These are phyloP conservation scores for Trididemnum nubilum DNA, from an alignment of 23 tunicate species.

Conservation along the genomic window DNA sequence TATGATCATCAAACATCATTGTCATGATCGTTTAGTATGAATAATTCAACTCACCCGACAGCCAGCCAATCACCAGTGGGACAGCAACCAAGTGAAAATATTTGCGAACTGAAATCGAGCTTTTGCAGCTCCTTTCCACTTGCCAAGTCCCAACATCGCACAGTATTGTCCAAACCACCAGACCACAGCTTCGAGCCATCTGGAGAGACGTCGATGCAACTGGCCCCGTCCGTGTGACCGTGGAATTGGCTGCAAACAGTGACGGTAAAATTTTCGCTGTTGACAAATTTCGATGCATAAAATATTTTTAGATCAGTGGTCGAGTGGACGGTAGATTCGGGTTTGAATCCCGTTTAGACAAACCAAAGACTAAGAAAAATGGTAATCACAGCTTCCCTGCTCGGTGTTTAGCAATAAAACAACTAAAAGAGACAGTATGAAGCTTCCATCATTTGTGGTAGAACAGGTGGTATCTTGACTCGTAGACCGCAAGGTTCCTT, in stretches of 20 bases:
- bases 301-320: too few species aligned
- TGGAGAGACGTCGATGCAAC: conserved; percentile 93
- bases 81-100: conserved; percentile 94
- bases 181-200: conserved; percentile 96
- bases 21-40: neutral
- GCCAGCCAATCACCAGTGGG: conserved; percentile 98
- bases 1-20: neutral
- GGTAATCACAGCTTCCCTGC: too few species aligned
- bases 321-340: too few species aligned
- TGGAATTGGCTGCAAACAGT: conserved; percentile 83
- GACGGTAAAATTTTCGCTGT: too few species aligned
- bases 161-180: conserved; percentile 98
- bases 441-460: too few species aligned
- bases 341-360: too few species aligned
- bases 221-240: conserved; percentile 99
- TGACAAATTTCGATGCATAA: too few species aligned
- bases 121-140: conserved; percentile 76
- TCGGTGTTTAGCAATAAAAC: too few species aligned
- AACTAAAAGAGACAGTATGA: too few species aligned
- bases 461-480: too few species aligned
- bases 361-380: too few species aligned
- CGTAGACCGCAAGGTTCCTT: too few species aligned
- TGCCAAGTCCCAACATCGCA: conserved; percentile 84
- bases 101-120: conserved; percentile 81
- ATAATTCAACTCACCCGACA: conserved; percentile 76